Conservation (phyloP, 2,797 vertebrate genomes). For the Gallirallus australis region DNA sequence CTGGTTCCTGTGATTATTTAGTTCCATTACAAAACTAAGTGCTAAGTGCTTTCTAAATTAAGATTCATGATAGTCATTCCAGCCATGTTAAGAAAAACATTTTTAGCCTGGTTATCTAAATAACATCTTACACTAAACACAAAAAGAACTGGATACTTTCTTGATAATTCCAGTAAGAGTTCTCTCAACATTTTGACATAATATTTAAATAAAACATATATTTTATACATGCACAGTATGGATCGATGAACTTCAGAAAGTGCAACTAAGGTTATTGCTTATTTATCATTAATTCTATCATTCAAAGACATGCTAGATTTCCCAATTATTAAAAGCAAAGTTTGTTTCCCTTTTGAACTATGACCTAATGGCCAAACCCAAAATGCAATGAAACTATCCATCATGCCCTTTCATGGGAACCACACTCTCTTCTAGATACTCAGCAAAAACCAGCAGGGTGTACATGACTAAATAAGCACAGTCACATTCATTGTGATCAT, state of each 20-base stretch:
- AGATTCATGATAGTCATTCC: slow-evolving; percentile 14
- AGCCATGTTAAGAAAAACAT: neutral
- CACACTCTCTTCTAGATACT: neutral
- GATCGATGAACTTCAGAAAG: neutral
- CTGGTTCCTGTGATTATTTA: slow-evolving; percentile 33
- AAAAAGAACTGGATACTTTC: neutral
- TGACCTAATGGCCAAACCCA: neutral
- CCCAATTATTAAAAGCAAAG: neutral
- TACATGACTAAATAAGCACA: neutral
- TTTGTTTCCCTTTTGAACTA: neutral
- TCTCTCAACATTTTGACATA: neutral
- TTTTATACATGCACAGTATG: neutral
- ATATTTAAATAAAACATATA: neutral
- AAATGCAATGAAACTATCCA: neutral
- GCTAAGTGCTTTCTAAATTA: slow-evolving; percentile 48
- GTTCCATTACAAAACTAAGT: slow-evolving; percentile 19
- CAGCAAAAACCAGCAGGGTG: neutral
- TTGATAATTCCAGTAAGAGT: neutral
- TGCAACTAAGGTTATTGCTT: neutral
- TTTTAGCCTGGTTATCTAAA: neutral
- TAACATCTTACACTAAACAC: neutral
- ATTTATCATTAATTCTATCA: neutral
- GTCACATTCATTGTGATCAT: neutral
- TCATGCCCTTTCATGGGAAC: neutral
- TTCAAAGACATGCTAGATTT: neutral